Conservation (phyloP, 2,113 vertebrate species). For the Ciconia boyciana region DNA sequence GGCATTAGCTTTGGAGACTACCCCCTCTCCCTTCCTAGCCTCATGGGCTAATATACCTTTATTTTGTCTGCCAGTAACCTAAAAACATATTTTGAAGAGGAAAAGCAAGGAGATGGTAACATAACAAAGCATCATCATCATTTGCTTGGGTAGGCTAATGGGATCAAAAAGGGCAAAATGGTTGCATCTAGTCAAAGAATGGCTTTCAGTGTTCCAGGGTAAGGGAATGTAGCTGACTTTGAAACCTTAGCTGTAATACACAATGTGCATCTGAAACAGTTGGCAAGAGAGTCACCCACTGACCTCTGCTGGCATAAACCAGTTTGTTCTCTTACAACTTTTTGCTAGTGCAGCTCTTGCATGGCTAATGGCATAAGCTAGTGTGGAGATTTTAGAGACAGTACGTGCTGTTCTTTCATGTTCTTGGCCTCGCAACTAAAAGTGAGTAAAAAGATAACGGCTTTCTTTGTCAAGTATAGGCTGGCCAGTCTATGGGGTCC, state of each 20-base stretch:
- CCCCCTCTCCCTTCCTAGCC: background rate
- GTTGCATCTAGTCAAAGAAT: background rate
- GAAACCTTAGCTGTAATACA: background rate
- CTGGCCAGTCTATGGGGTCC: background rate
- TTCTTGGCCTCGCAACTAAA: background rate
- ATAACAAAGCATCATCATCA: background rate
- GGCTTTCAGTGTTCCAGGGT: background rate
- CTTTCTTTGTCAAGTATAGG: background rate
- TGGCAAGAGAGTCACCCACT: constrained; percentile 23
- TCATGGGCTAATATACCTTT: background rate
- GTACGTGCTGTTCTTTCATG: background rate
- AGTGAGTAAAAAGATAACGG: background rate
- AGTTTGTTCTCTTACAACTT: background rate
- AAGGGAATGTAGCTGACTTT: background rate
- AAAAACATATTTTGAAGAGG: background rate
- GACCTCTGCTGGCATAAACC: constrained; percentile 44
- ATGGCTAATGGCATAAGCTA: background rate
- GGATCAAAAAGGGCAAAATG: background rate
- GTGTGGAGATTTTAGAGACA: background rate
- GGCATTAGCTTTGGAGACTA: background rate
- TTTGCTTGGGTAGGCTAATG: background rate
- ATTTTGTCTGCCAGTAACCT: background rate
- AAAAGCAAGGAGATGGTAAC: background rate
- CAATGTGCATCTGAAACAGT: background rate
- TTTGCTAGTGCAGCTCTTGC: background rate